Base-by-base conservation (phyloP, 37 sponge, comb jelly and placozoan genomes). In the Chondrosia reniformis region DNA sequence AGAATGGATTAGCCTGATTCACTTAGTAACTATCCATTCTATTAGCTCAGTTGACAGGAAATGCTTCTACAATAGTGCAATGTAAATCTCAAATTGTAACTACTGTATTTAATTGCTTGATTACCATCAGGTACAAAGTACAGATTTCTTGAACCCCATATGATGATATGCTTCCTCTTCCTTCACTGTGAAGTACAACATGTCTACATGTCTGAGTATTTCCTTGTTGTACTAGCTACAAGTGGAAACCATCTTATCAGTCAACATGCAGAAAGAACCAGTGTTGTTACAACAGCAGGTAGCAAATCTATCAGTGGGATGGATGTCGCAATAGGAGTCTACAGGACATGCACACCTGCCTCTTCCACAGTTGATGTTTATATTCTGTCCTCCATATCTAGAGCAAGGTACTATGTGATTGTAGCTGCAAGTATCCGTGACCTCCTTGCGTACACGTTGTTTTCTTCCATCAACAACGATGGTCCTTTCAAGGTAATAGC, bases 201-300 rank as follows among this genome's bases (percentile, higher is more conserved):
- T n/a, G n/a, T n/a, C n/a, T n/a, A n/a, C n/a, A n/a, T n/a, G n/a
- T n/a, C n/a, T n/a, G n/a, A n/a, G n/a, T n/a, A n/a, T n/a, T n/a
- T n/a, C n/a, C n/a, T n/a, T n/a, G n/a, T n/a, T n/a, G n/a, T n/a
- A n/a, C n/a, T n/a, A n/a, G n/a, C n/a, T n/a, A n/a, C n/a, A n/a
- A n/a, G n/a, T n/a, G n/a, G n/a, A n/a, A n/a, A n/a, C n/a, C n/a
- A n/a, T n/a, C n/a, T n/a, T n/a, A n/a, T n/a, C n/a, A n/a, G n/a
- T n/a, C n/a, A n/a, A n/a, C 7, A 28, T 24, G 43, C 72, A 69
- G 41, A 6, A n/a, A 17, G 72, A 41, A 7, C 44, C 72, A 3
- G 41, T 69, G 43, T 69, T 25, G 43, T 69, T 69, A 25, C 72
- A 69, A 25, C 72, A 69, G 22, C 72, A 69, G 8, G 43, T 40